Conservation (phyloP, 2,797 vertebrate genomes). For the Coregonus sp. region DNA sequence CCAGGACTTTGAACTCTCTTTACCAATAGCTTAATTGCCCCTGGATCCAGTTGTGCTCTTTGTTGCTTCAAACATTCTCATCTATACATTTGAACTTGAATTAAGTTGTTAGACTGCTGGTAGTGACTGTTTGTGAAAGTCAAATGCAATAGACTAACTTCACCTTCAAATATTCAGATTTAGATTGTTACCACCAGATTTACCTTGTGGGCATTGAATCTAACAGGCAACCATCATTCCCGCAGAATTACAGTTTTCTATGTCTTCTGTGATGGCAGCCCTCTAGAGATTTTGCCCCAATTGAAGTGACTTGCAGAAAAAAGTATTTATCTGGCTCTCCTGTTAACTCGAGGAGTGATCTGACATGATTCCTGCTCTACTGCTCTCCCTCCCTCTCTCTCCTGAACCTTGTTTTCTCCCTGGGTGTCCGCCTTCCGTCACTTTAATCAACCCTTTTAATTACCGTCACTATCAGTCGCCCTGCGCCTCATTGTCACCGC, state of each 20-base stretch:
- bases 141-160: neutral
- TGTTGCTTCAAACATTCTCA: slow-evolving; percentile 21
- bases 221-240: slow-evolving; percentile 17
- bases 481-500: slow-evolving; percentile 55
- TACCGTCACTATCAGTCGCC: slow-evolving; percentile 61
- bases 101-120: neutral
- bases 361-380: slow-evolving; percentile 31
- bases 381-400: slow-evolving; percentile 15
- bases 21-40: slow-evolving; percentile 26
- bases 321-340: neutral
- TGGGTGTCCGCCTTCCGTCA: slow-evolving; percentile 68
- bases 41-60: slow-evolving; percentile 30
- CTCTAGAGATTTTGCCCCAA: slow-evolving; percentile 41
- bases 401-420: slow-evolving; percentile 29
- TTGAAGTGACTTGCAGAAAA: slow-evolving; percentile 43
- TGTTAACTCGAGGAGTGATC: slow-evolving; percentile 46
- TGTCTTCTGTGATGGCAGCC: slow-evolving; percentile 34
- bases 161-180: neutral
- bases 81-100: neutral
- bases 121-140: neutral
- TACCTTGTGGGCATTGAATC: slow-evolving; percentile 38
- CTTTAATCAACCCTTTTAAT: slow-evolving; percentile 75
- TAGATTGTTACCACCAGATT: neutral
- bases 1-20: slow-evolving; percentile 56
- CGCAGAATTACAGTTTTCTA: slow-evolving; percentile 26